Evolutionary conservation across 37 sponge, comb jelly and placozoan genomes (phyloP).

Genomic region (Halichondria panicea): DNA sequence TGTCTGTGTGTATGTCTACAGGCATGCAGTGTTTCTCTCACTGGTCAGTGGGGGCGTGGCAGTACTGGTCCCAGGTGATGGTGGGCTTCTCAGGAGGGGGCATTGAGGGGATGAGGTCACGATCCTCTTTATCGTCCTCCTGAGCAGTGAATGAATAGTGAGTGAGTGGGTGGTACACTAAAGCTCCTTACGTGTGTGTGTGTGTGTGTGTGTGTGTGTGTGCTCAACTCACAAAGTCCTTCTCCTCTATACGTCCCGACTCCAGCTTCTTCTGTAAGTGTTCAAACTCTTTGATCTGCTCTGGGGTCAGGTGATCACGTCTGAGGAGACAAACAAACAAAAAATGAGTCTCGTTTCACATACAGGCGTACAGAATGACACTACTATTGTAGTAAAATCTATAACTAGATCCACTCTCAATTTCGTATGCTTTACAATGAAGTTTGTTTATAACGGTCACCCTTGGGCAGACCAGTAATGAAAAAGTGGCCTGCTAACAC

Average conservation of each 20-base stretch:
- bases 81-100: conserved; percentile 57
- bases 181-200: too few relatives aligned
- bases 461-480: too few relatives aligned
- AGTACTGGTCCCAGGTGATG: conserved; percentile 85
- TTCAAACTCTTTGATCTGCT: conserved; percentile 75
- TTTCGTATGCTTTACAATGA: too few relatives aligned
- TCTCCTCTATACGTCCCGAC: conserved; percentile 20
- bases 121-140: conserved; percentile 20
- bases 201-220: too few relatives aligned
- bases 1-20: too few relatives aligned
- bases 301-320: conserved; percentile 83
- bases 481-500: too few relatives aligned
- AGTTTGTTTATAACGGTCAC: too few relatives aligned
- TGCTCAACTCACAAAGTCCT: conserved; percentile 2
- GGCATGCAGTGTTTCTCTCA: not conserved
- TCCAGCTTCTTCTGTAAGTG: conserved; percentile 33
- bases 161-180: too few relatives aligned
- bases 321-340: conserved; percentile 22
- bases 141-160: too few relatives aligned
- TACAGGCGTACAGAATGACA: not conserved
- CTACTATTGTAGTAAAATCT: too few relatives aligned
- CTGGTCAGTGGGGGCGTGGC: conserved; percentile 30
- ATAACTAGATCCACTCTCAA: too few relatives aligned
- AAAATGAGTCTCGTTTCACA: not conserved
- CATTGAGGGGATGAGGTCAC: conserved; percentile 37